A percentile compares a stretch with the other conserved stretches of the same genome.
Evolutionary conservation across 2,113 vertebrate species (phyloP).

Genomic region (Falcunculus frontatus): DNA sequence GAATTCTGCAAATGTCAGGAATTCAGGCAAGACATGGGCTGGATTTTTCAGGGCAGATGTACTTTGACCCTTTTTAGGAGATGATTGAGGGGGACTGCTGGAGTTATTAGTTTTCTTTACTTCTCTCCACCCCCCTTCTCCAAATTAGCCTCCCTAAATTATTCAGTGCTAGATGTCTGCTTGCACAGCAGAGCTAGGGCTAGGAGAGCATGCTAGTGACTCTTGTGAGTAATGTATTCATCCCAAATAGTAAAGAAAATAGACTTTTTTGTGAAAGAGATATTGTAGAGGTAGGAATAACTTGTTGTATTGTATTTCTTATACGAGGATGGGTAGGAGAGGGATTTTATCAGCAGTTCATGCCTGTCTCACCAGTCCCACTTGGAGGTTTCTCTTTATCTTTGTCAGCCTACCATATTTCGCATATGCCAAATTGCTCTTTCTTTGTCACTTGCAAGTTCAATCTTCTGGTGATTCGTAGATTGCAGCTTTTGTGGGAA

Average conservation of each 20-base stretch:
- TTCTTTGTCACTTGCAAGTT: not conserved
- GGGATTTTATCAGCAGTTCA: not conserved
- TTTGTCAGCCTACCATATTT: not conserved
- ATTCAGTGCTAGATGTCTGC: not conserved
- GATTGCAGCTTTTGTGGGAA: not conserved
- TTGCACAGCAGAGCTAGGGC: not conserved
- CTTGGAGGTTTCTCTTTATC: slow-evolving; percentile 1
- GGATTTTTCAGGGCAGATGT: slow-evolving; percentile 61
- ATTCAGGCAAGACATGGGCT: slow-evolving; percentile 55
- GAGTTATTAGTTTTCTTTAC: slow-evolving; percentile 47
- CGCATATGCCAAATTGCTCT: not conserved
- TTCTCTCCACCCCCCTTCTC: not conserved
- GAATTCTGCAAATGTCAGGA: slow-evolving; percentile 70
- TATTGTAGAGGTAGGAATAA: not conserved
- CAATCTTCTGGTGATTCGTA: not conserved
- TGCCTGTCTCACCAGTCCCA: not conserved
- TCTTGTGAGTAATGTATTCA: not conserved
- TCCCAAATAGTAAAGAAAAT: not conserved
- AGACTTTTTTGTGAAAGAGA: not conserved
- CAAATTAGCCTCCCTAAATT: not conserved
- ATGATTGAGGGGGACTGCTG: slow-evolving; percentile 6
- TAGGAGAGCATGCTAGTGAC: not conserved
- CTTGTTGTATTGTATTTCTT: slow-evolving; percentile 25
- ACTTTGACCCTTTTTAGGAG: slow-evolving; percentile 63
- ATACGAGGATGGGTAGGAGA: not conserved